phyloP scores from a whole-genome alignment of 2,113 vertebrate species.

The Cephalopholis sonnerati region DNA sequence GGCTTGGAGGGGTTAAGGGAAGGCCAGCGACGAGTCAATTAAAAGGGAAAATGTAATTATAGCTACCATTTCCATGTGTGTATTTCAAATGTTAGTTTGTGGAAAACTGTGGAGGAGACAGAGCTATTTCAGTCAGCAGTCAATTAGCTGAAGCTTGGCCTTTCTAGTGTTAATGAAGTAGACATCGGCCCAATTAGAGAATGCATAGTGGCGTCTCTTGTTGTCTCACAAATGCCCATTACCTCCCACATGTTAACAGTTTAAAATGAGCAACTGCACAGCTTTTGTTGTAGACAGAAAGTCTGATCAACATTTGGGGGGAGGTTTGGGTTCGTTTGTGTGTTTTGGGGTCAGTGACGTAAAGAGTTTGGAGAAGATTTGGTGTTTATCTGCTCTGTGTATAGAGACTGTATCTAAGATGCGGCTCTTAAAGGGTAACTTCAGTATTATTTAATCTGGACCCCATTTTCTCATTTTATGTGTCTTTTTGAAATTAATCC shows the following conservation, averaged over 20 bases:
- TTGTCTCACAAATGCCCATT: constrained; percentile 38
- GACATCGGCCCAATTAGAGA: constrained; percentile 44
- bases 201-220: constrained; percentile 10
- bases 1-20: not conserved
- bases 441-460: too few relatives aligned
- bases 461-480: too few relatives aligned
- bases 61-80: not conserved
- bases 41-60: constrained; percentile 25
- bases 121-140: constrained; percentile 27
- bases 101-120: not conserved
- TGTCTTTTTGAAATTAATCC: too few relatives aligned
- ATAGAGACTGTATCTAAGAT: constrained; percentile 42
- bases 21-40: constrained; percentile 1
- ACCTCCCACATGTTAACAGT: constrained; percentile 35
- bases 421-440: not conserved
- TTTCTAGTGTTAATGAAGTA: constrained; percentile 50
- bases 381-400: constrained; percentile 45
- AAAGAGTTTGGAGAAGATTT: constrained; percentile 36
- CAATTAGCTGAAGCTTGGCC: constrained; percentile 34
- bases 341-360: constrained; percentile 28
- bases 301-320: constrained; percentile 22
- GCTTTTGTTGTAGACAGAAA: constrained; percentile 11
- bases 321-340: not conserved
- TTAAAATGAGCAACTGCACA: constrained; percentile 27
- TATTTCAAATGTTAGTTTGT: constrained; percentile 21